Conservation (phyloP, 1,140 invertebrate species). For the Drosophila pandora region DNA sequence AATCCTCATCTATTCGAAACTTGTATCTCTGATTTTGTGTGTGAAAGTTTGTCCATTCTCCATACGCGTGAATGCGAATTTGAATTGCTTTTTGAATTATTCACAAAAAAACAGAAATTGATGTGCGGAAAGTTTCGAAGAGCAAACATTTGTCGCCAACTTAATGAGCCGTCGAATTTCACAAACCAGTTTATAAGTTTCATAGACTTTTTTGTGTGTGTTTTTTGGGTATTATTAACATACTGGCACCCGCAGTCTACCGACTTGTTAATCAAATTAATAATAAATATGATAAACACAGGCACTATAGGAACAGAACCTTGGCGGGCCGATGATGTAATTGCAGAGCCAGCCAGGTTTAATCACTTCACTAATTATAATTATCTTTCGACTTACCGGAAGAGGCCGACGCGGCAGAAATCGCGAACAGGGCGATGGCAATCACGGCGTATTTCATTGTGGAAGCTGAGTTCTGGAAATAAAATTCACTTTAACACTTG, state of each 20-base stretch:
- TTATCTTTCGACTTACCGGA: conserved; percentile 59
- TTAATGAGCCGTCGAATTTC: conserved; percentile 40
- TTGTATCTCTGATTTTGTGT: background rate
- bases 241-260: conserved; percentile 12
- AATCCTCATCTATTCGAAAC: background rate
- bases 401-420: conserved; percentile 47
- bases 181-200: conserved; percentile 31
- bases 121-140: conserved; percentile 40
- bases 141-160: conserved; percentile 36
- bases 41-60: conserved; percentile 36
- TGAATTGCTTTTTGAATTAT: conserved; percentile 19
- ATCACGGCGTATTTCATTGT: conserved; percentile 66
- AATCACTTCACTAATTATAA: conserved; percentile 16
- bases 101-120: conserved; percentile 10
- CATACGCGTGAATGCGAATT: conserved; percentile 5
- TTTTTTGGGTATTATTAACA: conserved; percentile 38
- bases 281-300: conserved; percentile 24
- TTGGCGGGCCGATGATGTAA: conserved; percentile 46
- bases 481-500: conserved; percentile 13
- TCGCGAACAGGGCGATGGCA: conserved; percentile 55
- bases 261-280: conserved; percentile 47
- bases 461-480: conserved; percentile 21
- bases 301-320: background rate
- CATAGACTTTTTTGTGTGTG: conserved; percentile 3
- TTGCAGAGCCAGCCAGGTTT: background rate